phyloP scores from a whole-genome alignment of 2,113 vertebrate genomes.

The Lophotis ruficrista region DNA sequence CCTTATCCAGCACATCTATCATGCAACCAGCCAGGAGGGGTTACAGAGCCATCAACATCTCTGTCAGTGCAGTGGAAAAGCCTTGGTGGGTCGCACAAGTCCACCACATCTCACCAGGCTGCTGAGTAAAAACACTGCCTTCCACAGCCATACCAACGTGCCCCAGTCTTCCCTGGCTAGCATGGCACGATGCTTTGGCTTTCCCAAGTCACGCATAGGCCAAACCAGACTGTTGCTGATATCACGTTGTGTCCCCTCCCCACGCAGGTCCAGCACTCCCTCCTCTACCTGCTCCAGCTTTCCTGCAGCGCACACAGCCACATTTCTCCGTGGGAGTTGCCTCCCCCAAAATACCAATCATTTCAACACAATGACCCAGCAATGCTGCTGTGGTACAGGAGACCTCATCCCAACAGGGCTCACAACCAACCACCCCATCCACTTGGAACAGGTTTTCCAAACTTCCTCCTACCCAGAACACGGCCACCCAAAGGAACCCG shows the following conservation, averaged over 20 bases:
- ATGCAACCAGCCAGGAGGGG: background rate
- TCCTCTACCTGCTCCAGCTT: background rate
- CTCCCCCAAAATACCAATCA: background rate
- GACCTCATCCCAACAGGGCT: background rate
- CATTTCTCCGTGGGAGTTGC: background rate
- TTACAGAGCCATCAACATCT: background rate
- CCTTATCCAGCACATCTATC: background rate
- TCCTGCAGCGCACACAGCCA: background rate
- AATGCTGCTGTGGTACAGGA: background rate
- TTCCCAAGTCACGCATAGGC: rapidly evolving
- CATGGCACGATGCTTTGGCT: rapidly evolving
- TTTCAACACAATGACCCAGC: background rate
- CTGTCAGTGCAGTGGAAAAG: rapidly evolving
- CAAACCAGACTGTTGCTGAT: rapidly evolving
- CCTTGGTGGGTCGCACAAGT: background rate
- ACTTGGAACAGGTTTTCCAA: background rate
- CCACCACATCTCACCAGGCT: background rate
- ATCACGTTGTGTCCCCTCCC: rapidly evolving
- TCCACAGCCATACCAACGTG: background rate
- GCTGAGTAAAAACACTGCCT: background rate
- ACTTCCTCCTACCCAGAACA: background rate
- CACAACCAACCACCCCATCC: background rate
- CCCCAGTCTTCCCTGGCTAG: background rate
- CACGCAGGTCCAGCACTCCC: background rate
- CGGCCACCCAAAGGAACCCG: rapidly evolving